A percentile compares a stretch with the other conserved stretches of the same genome.
These are phyloP conservation scores for Megaceryle maxima DNA, from an alignment of 2,113 vertebrate genomes.

Conservation along the genomic window DNA sequence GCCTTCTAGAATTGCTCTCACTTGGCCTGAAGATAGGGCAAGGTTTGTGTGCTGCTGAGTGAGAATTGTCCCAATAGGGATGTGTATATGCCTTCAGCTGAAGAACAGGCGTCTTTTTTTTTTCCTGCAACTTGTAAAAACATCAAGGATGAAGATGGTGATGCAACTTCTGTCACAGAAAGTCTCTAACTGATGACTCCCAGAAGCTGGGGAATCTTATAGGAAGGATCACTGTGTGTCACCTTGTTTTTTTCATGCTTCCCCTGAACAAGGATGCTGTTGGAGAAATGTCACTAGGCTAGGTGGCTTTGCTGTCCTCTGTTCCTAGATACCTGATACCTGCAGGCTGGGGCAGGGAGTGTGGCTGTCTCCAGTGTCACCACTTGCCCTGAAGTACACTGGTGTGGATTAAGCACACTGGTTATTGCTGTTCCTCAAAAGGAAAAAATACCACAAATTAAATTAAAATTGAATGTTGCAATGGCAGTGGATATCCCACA, in stretches of 20 bases:
- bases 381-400: neutral
- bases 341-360: neutral
- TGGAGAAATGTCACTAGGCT: neutral
- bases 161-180: neutral
- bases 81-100: neutral
- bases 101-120: neutral
- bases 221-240: neutral
- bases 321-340: neutral
- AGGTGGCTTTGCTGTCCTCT: neutral
- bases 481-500: neutral
- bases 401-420: neutral
- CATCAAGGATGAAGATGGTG: neutral
- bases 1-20: neutral
- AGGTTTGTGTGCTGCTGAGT: neutral
- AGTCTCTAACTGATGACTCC: neutral
- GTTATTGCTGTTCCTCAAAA: neutral
- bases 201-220: neutral
- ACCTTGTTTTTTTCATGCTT: neutral
- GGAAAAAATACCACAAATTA: neutral
- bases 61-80: accelerated
- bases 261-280: neutral
- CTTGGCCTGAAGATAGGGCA: neutral
- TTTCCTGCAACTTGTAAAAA: neutral
- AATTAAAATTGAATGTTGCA: neutral
- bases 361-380: neutral